Evolutionary conservation across 23 tunicate species (phyloP).

Genomic region (Aplidium turbinatum): DNA sequence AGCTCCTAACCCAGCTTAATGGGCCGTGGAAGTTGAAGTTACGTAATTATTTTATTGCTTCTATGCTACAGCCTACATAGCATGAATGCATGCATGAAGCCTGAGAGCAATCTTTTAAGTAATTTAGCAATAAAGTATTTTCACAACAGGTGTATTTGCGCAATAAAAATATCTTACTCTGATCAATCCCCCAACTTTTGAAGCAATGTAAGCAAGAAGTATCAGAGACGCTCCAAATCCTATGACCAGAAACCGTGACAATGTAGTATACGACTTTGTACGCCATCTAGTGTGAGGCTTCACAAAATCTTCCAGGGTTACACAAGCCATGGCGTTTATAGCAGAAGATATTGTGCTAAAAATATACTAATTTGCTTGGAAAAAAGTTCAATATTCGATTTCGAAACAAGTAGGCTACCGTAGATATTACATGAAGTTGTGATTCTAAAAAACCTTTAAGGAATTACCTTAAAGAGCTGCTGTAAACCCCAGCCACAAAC

Average conservation of each 20-base stretch:
- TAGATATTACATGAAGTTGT: background rate
- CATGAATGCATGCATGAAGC: background rate
- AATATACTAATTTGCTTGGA: slow-evolving; percentile 1
- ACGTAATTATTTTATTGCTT: too few species aligned
- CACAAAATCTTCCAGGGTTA: slow-evolving; percentile 84
- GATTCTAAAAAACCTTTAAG: too few species aligned
- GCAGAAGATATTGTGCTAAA: slow-evolving; percentile 90
- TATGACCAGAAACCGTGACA: slow-evolving; percentile 51
- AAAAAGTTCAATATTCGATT: background rate
- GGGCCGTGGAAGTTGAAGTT: too few species aligned
- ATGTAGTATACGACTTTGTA: slow-evolving; percentile 46
- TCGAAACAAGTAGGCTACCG: background rate
- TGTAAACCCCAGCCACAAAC: slow-evolving; percentile 94
- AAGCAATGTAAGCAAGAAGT: slow-evolving; percentile 77
- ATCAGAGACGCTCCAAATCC: slow-evolving; percentile 59
- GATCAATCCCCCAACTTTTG: slow-evolving; percentile 77
- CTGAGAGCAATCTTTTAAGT: background rate
- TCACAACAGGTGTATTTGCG: background rate
- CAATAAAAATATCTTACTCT: slow-evolving; percentile 34
- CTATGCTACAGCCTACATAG: too few species aligned
- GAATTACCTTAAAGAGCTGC: slow-evolving; percentile 88
- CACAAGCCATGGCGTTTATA: slow-evolving; percentile 97
- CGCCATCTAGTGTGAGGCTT: slow-evolving; percentile 69
- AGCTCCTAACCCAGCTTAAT: too few species aligned
- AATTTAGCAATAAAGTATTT: background rate